phyloP scores from a whole-genome alignment of 2,113 vertebrate genomes.

The Pseudorhombus dupliciocellatus region DNA sequence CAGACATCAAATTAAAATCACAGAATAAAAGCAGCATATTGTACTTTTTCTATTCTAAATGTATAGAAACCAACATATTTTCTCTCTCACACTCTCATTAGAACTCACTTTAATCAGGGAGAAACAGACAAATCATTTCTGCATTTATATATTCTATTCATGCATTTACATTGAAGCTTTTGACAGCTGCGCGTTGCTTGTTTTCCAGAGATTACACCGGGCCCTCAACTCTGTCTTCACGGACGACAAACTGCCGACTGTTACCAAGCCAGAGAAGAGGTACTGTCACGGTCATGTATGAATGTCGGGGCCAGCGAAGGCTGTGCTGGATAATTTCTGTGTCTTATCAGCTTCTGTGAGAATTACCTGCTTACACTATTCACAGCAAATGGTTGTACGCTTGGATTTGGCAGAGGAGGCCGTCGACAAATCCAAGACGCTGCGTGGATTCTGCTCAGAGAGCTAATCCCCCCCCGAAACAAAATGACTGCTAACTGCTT shows the following conservation, averaged over 20 bases:
- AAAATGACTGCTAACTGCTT: neutral
- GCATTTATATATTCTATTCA: too few species aligned
- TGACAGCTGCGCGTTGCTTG: conserved; percentile 46
- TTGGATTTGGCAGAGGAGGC: neutral
- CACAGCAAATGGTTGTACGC: neutral
- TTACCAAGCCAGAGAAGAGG: conserved; percentile 90
- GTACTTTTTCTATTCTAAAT: too few species aligned
- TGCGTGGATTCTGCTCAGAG: neutral
- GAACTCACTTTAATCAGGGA: neutral
- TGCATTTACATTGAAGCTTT: too few species aligned
- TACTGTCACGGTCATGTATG: conserved; percentile 62
- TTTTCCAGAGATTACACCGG: conserved; percentile 90
- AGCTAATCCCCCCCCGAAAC: conserved; percentile 1
- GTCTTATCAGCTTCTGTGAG: neutral
- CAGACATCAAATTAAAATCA: neutral
- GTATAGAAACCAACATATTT: too few species aligned
- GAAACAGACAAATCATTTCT: neutral
- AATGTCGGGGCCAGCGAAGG: too few species aligned
- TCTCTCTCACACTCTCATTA: too few species aligned
- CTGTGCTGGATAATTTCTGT: neutral
- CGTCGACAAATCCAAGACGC: neutral
- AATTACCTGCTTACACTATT: neutral
- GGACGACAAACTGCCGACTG: conserved; percentile 89
- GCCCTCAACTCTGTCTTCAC: conserved; percentile 91
- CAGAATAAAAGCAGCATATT: neutral